phyloP scores from a whole-genome alignment of 2,113 vertebrate genomes.

The Dissostichus mawsoni region DNA sequence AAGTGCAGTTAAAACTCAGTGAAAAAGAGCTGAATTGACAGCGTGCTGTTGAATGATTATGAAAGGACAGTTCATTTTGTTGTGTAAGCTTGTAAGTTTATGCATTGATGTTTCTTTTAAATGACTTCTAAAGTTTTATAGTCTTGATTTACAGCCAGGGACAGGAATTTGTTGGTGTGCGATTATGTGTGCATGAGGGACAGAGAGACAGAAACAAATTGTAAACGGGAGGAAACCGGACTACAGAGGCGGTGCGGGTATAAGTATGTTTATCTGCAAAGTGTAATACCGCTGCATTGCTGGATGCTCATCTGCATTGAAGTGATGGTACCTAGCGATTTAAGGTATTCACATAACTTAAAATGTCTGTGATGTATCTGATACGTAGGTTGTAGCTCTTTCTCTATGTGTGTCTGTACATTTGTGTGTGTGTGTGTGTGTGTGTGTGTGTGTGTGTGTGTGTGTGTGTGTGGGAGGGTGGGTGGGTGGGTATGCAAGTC shows the following conservation, averaged over 20 bases:
- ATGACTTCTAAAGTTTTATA: conserved; percentile 35
- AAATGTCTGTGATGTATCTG: conserved; percentile 37
- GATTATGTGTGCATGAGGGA: not conserved
- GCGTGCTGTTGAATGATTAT: not conserved
- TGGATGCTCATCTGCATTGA: conserved; percentile 16
- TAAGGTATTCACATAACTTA: conserved; percentile 43
- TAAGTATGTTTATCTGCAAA: conserved; percentile 27
- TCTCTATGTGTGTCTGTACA: conserved; percentile 2
- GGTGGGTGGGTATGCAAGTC: conserved; percentile 4
- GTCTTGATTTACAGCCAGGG: conserved; percentile 16
- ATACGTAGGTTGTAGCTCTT: conserved; percentile 7
- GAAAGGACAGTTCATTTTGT: conserved; percentile 2
- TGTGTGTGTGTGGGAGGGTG: conserved; percentile 8
- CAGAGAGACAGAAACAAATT: conserved; percentile 18
- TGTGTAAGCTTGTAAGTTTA: conserved; percentile 6
- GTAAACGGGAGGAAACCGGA: conserved; percentile 14
- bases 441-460: conserved; percentile 1
- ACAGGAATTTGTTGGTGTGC: not conserved
- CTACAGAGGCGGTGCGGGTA: not conserved
- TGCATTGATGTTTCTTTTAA: conserved; percentile 35
- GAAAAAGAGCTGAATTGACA: not conserved
- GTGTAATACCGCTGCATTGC: conserved; percentile 27
- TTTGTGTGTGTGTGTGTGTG: conserved; percentile 12
- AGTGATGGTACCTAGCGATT: conserved; percentile 11
- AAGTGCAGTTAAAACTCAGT: not conserved